Base-by-base conservation (phyloP, 2,113 vertebrate genomes). In the Semnopithecus entellus region DNA sequence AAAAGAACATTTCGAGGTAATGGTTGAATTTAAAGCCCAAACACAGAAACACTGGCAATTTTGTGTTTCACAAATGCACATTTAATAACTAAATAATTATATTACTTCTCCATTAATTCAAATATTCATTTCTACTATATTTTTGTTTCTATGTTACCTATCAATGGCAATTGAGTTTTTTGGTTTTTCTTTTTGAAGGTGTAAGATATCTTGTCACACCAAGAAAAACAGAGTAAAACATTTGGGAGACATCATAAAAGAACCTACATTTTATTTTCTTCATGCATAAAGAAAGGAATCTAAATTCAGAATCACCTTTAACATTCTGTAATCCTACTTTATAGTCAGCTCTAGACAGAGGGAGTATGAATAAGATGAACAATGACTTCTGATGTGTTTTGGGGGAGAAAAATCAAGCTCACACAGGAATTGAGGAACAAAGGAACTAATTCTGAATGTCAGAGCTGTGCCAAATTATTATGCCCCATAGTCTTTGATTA, bases 1-100 rank as follows among this genome's bases (percentile, higher is more conserved):
- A 88, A 97, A 94, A 80, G 61, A 95, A 2, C 27, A 97, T 76
- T 88, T 93, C 59, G 85, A 93, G 70, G 32, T 87, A 94, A 95
- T 84, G 9, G 40, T 75, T 95, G 93, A 35, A n/a, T 66, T 96
- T 91, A 93, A 95, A 86, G 25, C 32, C 82, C 75, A 96, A 90
- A 90, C 23, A 90, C 40, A 38, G 2, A 92, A 96, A 68, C 2
- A 68, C 12, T 88, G 64, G 9, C 16, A 27, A 61, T 35, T 75
- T 68, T 96, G 50, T 52, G 25, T 81, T 90, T 73, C n/a, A 81
- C 80, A 88, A 80, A 68, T 80, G 12, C 88, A 11, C 8, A 22
- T 48, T 79, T 22, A 52, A 84, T 40, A 88, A 88, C n/a, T 87
- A 93, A 96, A 72, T 66, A 88, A 43, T 88, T 66, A 57, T 32